Evolutionary conservation across 2,113 vertebrate species (phyloP).

Genomic region (Pedionomus torquatus): DNA sequence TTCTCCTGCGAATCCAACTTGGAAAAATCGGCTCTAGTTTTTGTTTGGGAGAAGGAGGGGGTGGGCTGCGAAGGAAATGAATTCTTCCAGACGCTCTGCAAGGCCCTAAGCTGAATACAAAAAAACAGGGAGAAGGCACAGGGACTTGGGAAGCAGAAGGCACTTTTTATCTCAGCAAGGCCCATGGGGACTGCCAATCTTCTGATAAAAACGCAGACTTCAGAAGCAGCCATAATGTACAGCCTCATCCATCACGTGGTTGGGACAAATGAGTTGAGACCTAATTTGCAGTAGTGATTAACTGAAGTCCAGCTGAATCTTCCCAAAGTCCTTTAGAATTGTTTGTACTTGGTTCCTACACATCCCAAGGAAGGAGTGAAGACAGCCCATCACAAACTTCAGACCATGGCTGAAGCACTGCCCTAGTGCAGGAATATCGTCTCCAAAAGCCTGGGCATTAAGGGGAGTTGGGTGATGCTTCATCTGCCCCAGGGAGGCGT

Average conservation of each 20-base stretch:
- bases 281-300: slow-evolving; percentile 41
- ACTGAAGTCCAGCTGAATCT: not conserved
- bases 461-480: not conserved
- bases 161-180: not conserved
- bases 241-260: not conserved
- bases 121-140: slow-evolving; percentile 1
- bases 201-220: slow-evolving; percentile 29
- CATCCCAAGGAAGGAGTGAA: not conserved
- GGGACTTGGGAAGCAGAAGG: slow-evolving; percentile 3
- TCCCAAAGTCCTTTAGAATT: not conserved
- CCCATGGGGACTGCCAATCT: slow-evolving; percentile 38
- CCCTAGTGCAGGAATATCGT: not conserved
- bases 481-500: not conserved
- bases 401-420: rapidly evolving
- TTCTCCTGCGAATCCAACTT: slow-evolving; percentile 77
- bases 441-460: not conserved
- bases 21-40: slow-evolving; percentile 67
- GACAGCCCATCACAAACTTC: not conserved
- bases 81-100: slow-evolving; percentile 53
- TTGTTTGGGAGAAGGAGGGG: slow-evolving; percentile 41
- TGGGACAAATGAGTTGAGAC: slow-evolving; percentile 32
- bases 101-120: slow-evolving; percentile 58
- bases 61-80: slow-evolving; percentile 60
- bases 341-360: rapidly evolving
- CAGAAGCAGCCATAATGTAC: not conserved